A percentile compares a stretch with the other conserved stretches of the same genome.
phyloP scores from a whole-genome alignment of 1,140 invertebrate genomes.

The Drosophila melanogaster region DNA sequence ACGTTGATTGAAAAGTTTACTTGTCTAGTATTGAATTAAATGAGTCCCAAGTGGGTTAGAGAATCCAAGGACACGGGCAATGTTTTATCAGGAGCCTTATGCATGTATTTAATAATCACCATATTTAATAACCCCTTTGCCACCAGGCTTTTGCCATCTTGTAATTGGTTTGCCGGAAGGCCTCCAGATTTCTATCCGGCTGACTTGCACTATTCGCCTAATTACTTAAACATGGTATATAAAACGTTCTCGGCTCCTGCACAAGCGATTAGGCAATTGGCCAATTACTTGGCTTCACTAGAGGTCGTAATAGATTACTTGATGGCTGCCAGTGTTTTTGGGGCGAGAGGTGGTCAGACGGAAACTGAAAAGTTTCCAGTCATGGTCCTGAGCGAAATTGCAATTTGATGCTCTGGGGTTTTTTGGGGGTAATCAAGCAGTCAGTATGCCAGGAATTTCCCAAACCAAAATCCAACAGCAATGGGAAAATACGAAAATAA shows the following conservation, averaged over 20 bases:
- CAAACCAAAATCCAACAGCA: slow-evolving; percentile 14
- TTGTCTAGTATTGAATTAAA: slow-evolving; percentile 17
- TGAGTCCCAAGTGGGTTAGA: not conserved
- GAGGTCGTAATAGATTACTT: slow-evolving; percentile 18
- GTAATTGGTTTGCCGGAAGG: slow-evolving; percentile 7
- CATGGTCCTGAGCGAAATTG: slow-evolving; percentile 22
- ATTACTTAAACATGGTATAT: slow-evolving; percentile 27
- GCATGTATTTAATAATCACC: too few relatives aligned
- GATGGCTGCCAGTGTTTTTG: not conserved
- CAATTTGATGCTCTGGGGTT: slow-evolving; percentile 39
- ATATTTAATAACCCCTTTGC: not conserved
- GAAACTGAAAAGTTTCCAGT: slow-evolving; percentile 47
- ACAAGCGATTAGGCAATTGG: slow-evolving; percentile 55
- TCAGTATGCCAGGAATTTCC: slow-evolving; percentile 35
- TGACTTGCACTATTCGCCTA: slow-evolving; percentile 36
- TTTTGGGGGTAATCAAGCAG: slow-evolving; percentile 47
- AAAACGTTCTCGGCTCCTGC: slow-evolving; percentile 29
- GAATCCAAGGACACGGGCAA: not conserved
- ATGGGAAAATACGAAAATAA: slow-evolving; percentile 31
- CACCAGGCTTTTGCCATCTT: not conserved
- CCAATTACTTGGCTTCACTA: slow-evolving; percentile 38
- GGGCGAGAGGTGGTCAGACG: slow-evolving; percentile 19
- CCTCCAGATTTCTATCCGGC: slow-evolving; percentile 7
- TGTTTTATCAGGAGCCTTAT: not conserved
- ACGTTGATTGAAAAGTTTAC: slow-evolving; percentile 45